Evolutionary conservation across 2,888 invertebrate genomes (phyloP).

Genomic region (Sussaba pulchella): DNA sequence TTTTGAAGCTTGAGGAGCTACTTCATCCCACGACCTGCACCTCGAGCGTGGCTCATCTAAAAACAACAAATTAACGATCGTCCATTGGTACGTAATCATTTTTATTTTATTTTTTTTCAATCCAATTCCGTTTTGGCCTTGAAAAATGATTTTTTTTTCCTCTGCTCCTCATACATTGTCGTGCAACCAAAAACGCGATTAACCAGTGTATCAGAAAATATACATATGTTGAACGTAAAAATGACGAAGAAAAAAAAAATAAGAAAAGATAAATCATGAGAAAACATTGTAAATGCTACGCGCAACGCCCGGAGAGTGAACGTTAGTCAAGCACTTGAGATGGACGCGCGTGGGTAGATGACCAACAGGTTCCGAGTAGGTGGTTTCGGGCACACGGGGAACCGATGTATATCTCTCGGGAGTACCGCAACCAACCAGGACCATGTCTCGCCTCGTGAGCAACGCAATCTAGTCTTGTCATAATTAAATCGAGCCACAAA

Average conservation of each 20-base stretch:
- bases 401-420: constrained; percentile 42
- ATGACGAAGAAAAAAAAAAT: too few species aligned
- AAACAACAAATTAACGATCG: constrained; percentile 66
- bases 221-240: too few species aligned
- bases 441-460: constrained; percentile 32
- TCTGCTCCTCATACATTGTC: too few species aligned
- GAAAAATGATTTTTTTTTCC: not conserved
- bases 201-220: too few species aligned
- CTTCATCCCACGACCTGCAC: constrained; percentile 92
- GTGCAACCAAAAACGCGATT: too few species aligned
- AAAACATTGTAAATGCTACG: not conserved
- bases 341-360: constrained; percentile 61
- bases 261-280: too few species aligned
- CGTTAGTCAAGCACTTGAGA: constrained; percentile 39
- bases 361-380: constrained; percentile 68
- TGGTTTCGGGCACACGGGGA: constrained; percentile 49
- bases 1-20: constrained; percentile 75
- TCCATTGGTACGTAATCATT: constrained; percentile 35
- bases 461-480: constrained; percentile 37
- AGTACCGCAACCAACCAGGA: constrained; percentile 22
- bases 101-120: not conserved
- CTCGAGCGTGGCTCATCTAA: constrained; percentile 92
- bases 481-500: constrained; percentile 59
- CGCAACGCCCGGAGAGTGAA: constrained; percentile 24
- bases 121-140: not conserved